Base-by-base conservation (phyloP, 2,113 vertebrate genomes). In the Perca schrenkii region DNA sequence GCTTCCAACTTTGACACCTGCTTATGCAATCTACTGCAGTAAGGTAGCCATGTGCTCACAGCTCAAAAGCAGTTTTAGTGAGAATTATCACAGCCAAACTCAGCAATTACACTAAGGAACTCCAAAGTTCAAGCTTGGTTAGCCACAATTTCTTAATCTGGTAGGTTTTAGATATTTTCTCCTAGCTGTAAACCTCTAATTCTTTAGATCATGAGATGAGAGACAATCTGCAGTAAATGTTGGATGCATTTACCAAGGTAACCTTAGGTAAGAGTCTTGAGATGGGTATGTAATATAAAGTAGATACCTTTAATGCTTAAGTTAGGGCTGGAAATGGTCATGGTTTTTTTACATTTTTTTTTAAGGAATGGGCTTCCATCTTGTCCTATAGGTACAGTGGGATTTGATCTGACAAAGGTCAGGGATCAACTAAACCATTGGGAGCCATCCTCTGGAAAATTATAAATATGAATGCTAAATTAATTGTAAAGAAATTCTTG, bases 1-100 rank as follows among this genome's bases (percentile, higher is more conserved):
- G n/a, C 72, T 84, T 90, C 85, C 90, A 93, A 77, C 69, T 82
- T 87, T 88, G 82, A 93, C 93, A 95, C 94, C 93, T 95, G 92
- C 84, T 86, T 91, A 90, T 91, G 83, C 74, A 86, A 90, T 93
- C 86, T 69, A 60, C 72, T 76, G 74, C 86, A 65, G 77, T 68
- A 83, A 87, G 79, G 78, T 88, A 91, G 73, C 77, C 85, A 87
- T 80, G 82, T 89, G 83, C 40, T 79, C 56, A 46, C 56, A 46
- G 77, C 69, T 80, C 65, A 56, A 17, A 43, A 76, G 64, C 17
- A 47, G n/a, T 61, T 73, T 67, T 52, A 74, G 22, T 43, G 40
- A 82, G 36, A 66, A 49, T 36, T 14, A 31, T 87, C 56, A 54
- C 6, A 66, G 22, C 31, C 22, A 79, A 28, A 34, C 21, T 57